Evolutionary conservation across 2,888 invertebrate genomes (phyloP).

Genomic region (Strigamia transsilvanica): DNA sequence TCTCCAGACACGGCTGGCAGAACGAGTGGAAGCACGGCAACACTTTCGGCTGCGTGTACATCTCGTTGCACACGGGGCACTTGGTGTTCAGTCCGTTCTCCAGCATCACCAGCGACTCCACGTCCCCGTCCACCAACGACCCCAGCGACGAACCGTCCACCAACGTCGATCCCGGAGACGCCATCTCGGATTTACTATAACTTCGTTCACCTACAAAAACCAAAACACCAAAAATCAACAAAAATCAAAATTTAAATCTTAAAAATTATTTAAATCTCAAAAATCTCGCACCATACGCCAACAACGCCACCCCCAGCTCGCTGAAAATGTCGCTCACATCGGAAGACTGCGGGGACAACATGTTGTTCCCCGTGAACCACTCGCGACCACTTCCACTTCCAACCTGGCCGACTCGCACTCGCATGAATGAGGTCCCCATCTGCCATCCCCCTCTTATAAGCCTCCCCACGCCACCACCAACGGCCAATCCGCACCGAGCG

Average conservation of each 20-base stretch:
- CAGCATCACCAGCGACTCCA: conserved; percentile 23
- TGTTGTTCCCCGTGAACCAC: background rate
- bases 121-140: conserved; percentile 52
- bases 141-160: conserved; percentile 38
- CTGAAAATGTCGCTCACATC: conserved; percentile 52
- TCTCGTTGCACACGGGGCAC: conserved; percentile 80
- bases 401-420: conserved; percentile 26
- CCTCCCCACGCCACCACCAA: conserved; percentile 37
- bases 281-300: conserved; percentile 26
- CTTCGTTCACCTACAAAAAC: conserved; percentile 48
- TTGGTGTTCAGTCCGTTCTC: conserved; percentile 61
- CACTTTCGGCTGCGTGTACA: conserved; percentile 77
- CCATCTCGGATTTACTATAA: conserved; percentile 38
- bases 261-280: background rate
- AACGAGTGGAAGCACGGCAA: conserved; percentile 84
- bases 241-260: background rate
- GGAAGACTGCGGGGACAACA: conserved; percentile 45
- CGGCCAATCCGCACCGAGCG: conserved; percentile 44
- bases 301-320: conserved; percentile 30
- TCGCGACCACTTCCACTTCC: background rate
- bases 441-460: conserved; percentile 48
- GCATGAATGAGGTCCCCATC: conserved; percentile 51
- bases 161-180: conserved; percentile 52
- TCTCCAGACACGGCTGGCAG: conserved; percentile 83
- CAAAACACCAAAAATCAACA: background rate